Conservation (phyloP, 2,888 invertebrate genomes). For the Tenthredo livida region DNA sequence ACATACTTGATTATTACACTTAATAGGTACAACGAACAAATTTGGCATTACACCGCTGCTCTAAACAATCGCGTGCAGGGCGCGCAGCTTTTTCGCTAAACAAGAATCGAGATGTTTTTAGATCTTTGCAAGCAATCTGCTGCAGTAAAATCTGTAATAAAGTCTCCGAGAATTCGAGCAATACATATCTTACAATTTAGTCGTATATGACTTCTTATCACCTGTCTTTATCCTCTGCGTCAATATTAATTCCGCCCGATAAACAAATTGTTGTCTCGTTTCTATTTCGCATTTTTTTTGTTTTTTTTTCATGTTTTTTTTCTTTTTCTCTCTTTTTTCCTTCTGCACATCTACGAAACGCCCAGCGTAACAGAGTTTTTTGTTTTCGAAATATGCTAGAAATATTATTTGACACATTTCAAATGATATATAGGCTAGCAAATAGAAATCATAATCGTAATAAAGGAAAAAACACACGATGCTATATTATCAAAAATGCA, state of each 20-base stretch:
- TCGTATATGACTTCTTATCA: background rate
- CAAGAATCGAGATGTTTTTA: conserved; percentile 32
- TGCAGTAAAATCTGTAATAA: conserved; percentile 12
- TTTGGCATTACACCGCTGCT: conserved; percentile 51
- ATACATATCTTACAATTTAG: conserved; percentile 12
- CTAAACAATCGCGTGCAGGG: conserved; percentile 44
- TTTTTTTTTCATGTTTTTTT: background rate
- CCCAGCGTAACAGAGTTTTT: background rate
- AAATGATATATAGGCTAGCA: conserved; percentile 19
- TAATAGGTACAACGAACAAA: conserved; percentile 52
- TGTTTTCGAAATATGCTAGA: background rate
- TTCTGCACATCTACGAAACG: background rate
- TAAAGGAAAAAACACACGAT: background rate
- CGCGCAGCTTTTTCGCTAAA: conserved; percentile 28
- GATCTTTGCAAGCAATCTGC: conserved; percentile 1
- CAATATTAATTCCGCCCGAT: background rate
- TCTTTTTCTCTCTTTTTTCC: background rate
- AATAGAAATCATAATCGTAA: background rate
- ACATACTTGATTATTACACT: conserved; percentile 50
- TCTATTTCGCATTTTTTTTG: background rate
- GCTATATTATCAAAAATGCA: conserved; percentile 41
- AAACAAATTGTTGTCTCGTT: background rate
- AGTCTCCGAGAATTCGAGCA: conserved; percentile 34
- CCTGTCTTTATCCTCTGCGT: background rate
- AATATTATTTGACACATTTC: conserved; percentile 9